Evolutionary conservation across 2,113 vertebrate species (phyloP).

Genomic region (Zosterops borbonicus): DNA sequence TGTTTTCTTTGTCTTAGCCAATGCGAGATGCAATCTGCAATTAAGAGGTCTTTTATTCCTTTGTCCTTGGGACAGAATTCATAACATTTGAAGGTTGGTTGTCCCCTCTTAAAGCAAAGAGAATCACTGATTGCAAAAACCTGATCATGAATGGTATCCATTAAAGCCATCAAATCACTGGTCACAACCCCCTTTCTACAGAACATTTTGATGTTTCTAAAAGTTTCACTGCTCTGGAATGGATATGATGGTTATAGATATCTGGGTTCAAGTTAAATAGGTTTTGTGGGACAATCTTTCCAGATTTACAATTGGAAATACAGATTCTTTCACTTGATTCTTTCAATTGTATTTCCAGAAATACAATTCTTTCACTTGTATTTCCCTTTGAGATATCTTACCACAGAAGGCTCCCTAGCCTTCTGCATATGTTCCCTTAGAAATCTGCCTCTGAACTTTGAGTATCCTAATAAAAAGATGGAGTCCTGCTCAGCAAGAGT

Average conservation of each 20-base stretch:
- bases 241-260: neutral
- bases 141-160: neutral
- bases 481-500: neutral
- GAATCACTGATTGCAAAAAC: neutral
- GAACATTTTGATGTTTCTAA: neutral
- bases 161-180: neutral
- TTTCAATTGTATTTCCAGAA: too few relatives aligned
- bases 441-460: neutral
- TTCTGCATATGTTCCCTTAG: neutral
- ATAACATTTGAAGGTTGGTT: accelerated
- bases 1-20: neutral
- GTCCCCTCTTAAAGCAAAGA: neutral
- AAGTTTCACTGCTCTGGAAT: neutral
- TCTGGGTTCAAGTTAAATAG: neutral
- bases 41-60: neutral
- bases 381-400: neutral
- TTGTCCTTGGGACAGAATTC: neutral
- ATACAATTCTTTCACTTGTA: neutral
- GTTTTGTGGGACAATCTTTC: neutral
- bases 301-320: too few relatives aligned
- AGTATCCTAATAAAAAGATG: neutral
- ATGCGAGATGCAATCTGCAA: neutral
- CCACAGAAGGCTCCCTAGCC: neutral
- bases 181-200: neutral
- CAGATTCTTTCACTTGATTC: too few relatives aligned